Evolutionary conservation across 2,113 vertebrate species (phyloP).

Genomic region (Catharus minimus): DNA sequence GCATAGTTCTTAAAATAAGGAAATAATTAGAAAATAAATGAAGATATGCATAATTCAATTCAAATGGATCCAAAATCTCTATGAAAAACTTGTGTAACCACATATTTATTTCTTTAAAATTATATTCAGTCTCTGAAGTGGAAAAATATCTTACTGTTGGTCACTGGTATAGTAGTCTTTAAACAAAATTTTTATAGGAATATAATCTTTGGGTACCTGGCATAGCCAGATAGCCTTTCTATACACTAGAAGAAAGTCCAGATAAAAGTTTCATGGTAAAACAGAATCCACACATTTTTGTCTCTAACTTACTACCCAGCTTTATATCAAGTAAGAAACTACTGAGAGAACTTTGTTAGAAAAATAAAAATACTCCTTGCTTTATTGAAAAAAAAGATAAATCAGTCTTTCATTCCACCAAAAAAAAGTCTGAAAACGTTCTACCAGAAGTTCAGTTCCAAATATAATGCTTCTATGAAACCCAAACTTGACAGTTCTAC

Average conservation of each 20-base stretch:
- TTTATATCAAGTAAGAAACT: neutral
- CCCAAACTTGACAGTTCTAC: neutral
- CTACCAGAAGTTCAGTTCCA: neutral
- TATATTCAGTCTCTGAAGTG: neutral
- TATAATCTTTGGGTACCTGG: neutral
- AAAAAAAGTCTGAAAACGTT: neutral
- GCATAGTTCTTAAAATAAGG: neutral
- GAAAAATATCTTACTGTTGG: neutral
- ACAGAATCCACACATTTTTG: neutral
- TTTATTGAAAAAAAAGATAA: neutral
- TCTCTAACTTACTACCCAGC: neutral
- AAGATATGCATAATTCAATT: neutral
- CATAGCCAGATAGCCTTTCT: neutral
- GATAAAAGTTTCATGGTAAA: neutral
- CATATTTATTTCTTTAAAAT: neutral
- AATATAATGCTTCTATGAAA: neutral
- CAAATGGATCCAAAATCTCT: neutral
- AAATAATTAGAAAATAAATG: constrained; percentile 20
- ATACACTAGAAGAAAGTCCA: neutral
- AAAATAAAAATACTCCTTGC: neutral
- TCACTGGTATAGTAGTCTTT: neutral
- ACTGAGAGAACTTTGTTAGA: neutral
- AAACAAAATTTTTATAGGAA: neutral
- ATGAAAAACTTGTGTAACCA: neutral
- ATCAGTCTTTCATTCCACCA: neutral